Conservation (phyloP, 2,113 vertebrate species). For the Boleophthalmus pectinirostris region DNA sequence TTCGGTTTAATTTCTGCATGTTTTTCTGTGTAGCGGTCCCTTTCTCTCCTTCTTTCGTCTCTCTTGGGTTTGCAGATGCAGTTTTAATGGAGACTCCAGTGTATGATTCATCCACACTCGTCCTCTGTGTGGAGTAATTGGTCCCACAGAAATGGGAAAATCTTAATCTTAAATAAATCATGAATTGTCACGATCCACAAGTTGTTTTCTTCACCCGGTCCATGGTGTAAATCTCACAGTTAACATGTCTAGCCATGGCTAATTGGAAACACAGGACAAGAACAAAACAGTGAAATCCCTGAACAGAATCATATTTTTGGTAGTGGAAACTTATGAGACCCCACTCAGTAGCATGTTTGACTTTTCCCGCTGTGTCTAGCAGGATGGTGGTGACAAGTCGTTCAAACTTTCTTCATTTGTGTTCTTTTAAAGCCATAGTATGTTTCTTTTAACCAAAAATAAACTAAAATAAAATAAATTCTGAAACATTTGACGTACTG, state of each 20-base stretch:
- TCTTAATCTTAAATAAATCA: slow-evolving; percentile 38
- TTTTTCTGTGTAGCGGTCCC: background rate
- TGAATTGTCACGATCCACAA: slow-evolving; percentile 2
- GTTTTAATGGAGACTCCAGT: slow-evolving; percentile 8
- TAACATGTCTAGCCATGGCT: background rate
- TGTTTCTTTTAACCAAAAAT: too few species aligned
- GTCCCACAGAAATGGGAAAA: slow-evolving; percentile 40
- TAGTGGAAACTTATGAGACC: background rate
- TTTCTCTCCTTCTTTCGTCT: background rate
- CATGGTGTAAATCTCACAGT: background rate
- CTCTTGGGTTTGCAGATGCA: slow-evolving; percentile 12
- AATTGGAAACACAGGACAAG: background rate
- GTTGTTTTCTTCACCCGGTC: slow-evolving; percentile 5
- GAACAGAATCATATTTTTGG: background rate
- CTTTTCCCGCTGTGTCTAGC: too few species aligned
- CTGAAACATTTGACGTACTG: too few species aligned
- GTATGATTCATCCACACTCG: slow-evolving; percentile 18
- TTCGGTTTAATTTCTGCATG: slow-evolving; percentile 7
- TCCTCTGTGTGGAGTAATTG: slow-evolving; percentile 33
- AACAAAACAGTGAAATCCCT: background rate
- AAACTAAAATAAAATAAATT: too few species aligned
- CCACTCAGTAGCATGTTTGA: too few species aligned
- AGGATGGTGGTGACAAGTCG: too few species aligned
- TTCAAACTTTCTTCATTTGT: too few species aligned
- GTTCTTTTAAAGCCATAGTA: too few species aligned